Conservation (phyloP, 1,140 invertebrate species). For the Drosophila melanogaster region Release_6_plus_ISO1_MT NT_033777.3:31688501-31689000, state of each 20-base stretch:
- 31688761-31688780: background rate
- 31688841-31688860: background rate
- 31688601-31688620: conserved; percentile 45
- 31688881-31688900: background rate
- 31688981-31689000: conserved; percentile 13
- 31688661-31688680: background rate
- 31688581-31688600: conserved; percentile 1
- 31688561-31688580: conserved; percentile 39
- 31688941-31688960: conserved; percentile 28
- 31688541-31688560: conserved; percentile 36
- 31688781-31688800: background rate
- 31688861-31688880: background rate
- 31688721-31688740: no score
- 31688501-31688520: background rate
- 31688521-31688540: conserved; percentile 27
- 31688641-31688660: background rate
- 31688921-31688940: background rate
- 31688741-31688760: no score
- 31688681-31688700: no score
- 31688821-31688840: no score
- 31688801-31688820: background rate
- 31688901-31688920: background rate
- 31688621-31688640: conserved; percentile 20
- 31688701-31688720: no score
- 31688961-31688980: conserved; percentile 8